A percentile compares a stretch with the other conserved stretches of the same genome.
phyloP scores from a whole-genome alignment of 2,113 vertebrate genomes.

The Caretta caretta region DNA sequence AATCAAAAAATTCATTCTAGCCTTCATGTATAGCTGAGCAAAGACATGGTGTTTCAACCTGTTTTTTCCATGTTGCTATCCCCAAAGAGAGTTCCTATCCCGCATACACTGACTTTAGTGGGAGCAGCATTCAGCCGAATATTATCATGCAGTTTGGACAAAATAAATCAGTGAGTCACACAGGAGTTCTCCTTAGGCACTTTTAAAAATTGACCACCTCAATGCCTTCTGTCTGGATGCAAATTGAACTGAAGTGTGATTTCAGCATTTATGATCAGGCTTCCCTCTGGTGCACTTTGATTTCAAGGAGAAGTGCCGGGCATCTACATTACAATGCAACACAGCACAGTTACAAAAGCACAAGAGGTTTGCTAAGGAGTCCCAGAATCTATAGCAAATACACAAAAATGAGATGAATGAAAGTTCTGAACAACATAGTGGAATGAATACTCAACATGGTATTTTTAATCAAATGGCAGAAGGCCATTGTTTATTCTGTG shows the following conservation, averaged over 20 bases:
- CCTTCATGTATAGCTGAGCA: not conserved
- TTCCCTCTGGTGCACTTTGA: slow-evolving; percentile 57
- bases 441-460: slow-evolving; percentile 35
- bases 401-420: slow-evolving; percentile 41
- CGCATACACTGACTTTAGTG: accelerated
- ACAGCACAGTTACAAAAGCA: slow-evolving; percentile 43
- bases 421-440: slow-evolving; percentile 50
- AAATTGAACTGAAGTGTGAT: slow-evolving; percentile 55
- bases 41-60: not conserved
- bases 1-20: not conserved
- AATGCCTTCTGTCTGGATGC: not conserved
- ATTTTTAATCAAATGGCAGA: not conserved
- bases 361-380: slow-evolving; percentile 36
- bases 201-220: not conserved
- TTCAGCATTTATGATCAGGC: not conserved
- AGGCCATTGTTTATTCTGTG: not conserved
- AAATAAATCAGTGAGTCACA: not conserved
- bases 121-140: accelerated
- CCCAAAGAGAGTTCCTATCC: not conserved
- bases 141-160: accelerated
- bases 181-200: not conserved
- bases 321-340: slow-evolving; percentile 63
- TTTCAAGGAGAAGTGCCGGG: slow-evolving; percentile 57
- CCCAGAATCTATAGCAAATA: slow-evolving; percentile 40
- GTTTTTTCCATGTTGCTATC: accelerated